Evolutionary conservation across 2,888 invertebrate genomes (phyloP), one percentile per base, ranked within the genome.

Genomic region (Drosophila testacea): DNA sequence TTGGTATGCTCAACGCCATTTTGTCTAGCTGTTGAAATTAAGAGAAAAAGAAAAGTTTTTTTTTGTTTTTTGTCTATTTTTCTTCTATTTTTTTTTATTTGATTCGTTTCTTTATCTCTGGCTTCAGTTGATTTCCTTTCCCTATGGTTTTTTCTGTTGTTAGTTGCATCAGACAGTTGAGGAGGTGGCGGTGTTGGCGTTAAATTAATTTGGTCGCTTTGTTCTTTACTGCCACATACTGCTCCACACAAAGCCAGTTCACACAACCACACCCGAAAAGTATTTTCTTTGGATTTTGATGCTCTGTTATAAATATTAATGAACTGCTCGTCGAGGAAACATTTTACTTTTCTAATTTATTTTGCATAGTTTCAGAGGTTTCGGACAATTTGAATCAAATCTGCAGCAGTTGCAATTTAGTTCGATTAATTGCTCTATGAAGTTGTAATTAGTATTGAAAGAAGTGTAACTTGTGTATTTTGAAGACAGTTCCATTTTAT

Each of bases 171-270:
- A 59, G 62, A 59, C 27, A 42, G 42, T 6, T 39, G 36, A 6
- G 16, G 30, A 1, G 22, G 30, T 5, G 42, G 32, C 74, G 54
- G 69, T 64, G 65, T 57, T 85, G 80, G 82, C 83, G 85, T 78
- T 87, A 83, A 83, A 83, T 89, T 83, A 89, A 83, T 83, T 83
- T 87, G 82, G 70, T 34, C 68, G 72, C 75, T 84, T 83, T 83
- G 89, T 89, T 81, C 79, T 69, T 47, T 42, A 48, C 56, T 55
- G n/a, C 52, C 54, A 54, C 47, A 44, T 36, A 44, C 16, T 34
- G 6, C 10, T 16, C 22, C 52, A 39, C 52, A 55, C 27, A 60
- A 27, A 51, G 38, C 38, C 38, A 13, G 22, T 22, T 51, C 13
- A 32, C 11, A 22, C 22, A 56, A 22, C 22, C 30, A 41, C 22